These are phyloP conservation scores for Himalopsyche japonica DNA, from an alignment of 2,888 invertebrate genomes.

Conservation along the genomic window DNA sequence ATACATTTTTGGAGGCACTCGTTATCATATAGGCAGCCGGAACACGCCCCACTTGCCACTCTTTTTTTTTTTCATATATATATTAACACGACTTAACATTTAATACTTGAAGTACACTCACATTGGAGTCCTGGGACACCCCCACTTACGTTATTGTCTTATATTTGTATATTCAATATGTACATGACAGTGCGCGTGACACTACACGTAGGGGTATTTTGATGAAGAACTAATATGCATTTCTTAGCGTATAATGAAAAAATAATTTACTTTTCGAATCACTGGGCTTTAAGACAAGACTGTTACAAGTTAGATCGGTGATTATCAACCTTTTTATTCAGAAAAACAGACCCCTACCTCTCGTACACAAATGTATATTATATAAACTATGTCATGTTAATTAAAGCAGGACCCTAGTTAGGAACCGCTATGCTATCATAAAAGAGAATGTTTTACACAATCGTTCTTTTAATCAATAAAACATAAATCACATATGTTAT, in stretches of 20 bases:
- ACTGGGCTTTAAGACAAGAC: not conserved
- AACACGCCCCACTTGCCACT: not conserved
- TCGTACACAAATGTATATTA: no score
- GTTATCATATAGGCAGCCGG: not conserved
- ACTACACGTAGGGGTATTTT: not conserved
- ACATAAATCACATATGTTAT: no score
- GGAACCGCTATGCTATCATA: no score
- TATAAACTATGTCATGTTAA: no score
- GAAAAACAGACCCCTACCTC: no score
- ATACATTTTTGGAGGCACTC: not conserved
- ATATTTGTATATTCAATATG: not conserved
- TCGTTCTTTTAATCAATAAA: no score
- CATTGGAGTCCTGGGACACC: not conserved
- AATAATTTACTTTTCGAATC: not conserved
- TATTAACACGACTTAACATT: not conserved
- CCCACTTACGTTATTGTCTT: not conserved
- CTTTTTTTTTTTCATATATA: not conserved
- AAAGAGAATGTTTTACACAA: no score
- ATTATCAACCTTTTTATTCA: no score
- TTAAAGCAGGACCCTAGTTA: no score
- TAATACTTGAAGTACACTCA: not conserved
- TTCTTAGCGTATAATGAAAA: not conserved
- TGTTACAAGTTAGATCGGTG: no score
- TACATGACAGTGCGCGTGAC: not conserved
- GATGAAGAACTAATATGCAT: not conserved